Evolutionary conservation across 2,113 vertebrate genomes (phyloP).

Genomic region (Xerus inauris): DNA sequence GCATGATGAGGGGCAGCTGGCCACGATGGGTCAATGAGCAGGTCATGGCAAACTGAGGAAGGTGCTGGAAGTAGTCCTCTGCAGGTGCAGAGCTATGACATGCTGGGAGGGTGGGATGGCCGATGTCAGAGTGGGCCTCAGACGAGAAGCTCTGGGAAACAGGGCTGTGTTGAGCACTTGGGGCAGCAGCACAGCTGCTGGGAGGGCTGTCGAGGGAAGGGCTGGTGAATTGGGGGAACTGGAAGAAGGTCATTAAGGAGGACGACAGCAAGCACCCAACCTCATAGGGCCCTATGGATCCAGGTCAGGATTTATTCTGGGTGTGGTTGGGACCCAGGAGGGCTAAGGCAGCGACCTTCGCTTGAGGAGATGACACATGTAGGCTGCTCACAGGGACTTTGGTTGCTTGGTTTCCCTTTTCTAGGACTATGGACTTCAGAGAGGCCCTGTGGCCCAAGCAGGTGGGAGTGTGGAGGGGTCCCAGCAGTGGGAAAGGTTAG

Average conservation of each 20-base stretch:
- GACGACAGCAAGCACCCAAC: fast-evolving
- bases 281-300: neutral
- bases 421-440: neutral
- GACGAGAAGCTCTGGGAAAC: neutral
- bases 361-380: fast-evolving
- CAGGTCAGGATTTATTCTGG: neutral
- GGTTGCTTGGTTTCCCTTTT: neutral
- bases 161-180: fast-evolving
- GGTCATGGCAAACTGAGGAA: neutral
- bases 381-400: neutral
- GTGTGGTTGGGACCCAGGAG: neutral
- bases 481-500: neutral
- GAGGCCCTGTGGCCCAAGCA: fast-evolving
- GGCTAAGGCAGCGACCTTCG: neutral
- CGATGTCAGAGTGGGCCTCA: no score
- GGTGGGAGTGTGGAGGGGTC: neutral
- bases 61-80: no score
- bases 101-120: fast-evolving
- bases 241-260: neutral
- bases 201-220: neutral
- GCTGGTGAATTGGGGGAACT: no score
- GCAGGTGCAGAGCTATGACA: neutral
- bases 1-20: neutral
- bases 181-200: fast-evolving
- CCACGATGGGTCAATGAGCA: neutral